Evolutionary conservation across 2,888 invertebrate species (phyloP), one percentile per base, ranked within the genome.

Genomic region (Criorhina ranunculi): DNA sequence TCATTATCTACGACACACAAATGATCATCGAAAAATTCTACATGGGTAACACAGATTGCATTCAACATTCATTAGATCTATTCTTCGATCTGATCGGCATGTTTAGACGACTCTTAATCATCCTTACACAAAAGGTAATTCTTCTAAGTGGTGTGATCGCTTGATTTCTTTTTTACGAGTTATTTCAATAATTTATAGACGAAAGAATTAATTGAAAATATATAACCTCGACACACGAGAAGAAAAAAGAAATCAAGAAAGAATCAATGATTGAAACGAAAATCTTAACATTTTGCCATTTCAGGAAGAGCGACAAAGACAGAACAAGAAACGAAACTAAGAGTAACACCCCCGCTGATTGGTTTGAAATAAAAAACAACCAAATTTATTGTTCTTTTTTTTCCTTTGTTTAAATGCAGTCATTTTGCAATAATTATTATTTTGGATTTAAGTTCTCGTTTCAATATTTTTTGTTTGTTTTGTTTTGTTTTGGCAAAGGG

Each of bases 1-100:
- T 99, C 92, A 95, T 99, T 11, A 93, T 99, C 86, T 99, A 97
- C 90, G 99, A 99, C 92, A 99, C 99, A n/a, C 99, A 99, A 93
- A 93, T 97, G 87, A 98, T 99, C 88, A 95, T 99, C 89, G 98
- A 98, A 92, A 98, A 98, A 91, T 95, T 95, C 88, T 95, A 97
- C 86, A 93, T 94, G 92, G 98, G 99, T 81, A 98, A 95, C 93
- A 96, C 96, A 91, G 99, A 99, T 93, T 98, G 96, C 91, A 95
- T 99, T 87, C 94, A 95, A 91, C 98, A 99, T 92, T 95, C 98
- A 11, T 93, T 99, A 87, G 97, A 98, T 90, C 93, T 99, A 86
- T 99, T 99, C 94, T 95, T 99, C 90, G 99, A 99, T 92, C 96
- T 99, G 90, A 94, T 98, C 92, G 96, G 97, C 89, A 95, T 99